These are phyloP conservation scores for Butastur rufipennis DNA, from an alignment of 2,113 vertebrate species.

Conservation along the genomic window DNA sequence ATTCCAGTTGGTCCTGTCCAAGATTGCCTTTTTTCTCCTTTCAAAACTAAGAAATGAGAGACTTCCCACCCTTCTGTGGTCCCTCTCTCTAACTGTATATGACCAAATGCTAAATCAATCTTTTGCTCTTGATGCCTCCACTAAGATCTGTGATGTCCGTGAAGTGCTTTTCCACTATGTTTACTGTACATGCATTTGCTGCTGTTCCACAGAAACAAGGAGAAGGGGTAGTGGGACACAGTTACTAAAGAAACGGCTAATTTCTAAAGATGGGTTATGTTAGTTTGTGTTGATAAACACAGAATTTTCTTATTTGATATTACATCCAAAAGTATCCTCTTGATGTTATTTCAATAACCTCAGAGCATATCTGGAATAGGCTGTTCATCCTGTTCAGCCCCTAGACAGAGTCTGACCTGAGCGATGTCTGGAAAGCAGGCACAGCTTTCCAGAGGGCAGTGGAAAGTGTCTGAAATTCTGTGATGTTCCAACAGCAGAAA, in stretches of 20 bases:
- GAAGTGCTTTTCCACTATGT: background rate
- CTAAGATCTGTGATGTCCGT: background rate
- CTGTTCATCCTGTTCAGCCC: background rate
- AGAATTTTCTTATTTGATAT: background rate
- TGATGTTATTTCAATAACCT: background rate
- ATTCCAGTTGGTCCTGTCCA: background rate
- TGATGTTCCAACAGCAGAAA: background rate
- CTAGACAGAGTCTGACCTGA: background rate
- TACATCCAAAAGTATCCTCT: background rate
- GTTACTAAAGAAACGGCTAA: background rate
- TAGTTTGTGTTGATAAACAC: slow-evolving; percentile 7
- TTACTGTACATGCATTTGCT: background rate
- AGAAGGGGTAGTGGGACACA: background rate
- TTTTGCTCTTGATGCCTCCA: background rate
- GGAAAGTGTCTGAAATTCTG: background rate
- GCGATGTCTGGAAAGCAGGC: background rate
- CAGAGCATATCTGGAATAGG: background rate
- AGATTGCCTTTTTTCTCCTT: background rate
- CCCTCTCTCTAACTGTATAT: background rate
- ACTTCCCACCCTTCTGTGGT: background rate
- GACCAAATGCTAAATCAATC: background rate
- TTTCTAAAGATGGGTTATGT: slow-evolving; percentile 20
- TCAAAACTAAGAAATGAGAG: background rate
- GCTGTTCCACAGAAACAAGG: background rate
- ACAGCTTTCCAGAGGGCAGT: background rate